phyloP scores from a whole-genome alignment of 2,888 invertebrate species.

The Melipona bicolor region DNA sequence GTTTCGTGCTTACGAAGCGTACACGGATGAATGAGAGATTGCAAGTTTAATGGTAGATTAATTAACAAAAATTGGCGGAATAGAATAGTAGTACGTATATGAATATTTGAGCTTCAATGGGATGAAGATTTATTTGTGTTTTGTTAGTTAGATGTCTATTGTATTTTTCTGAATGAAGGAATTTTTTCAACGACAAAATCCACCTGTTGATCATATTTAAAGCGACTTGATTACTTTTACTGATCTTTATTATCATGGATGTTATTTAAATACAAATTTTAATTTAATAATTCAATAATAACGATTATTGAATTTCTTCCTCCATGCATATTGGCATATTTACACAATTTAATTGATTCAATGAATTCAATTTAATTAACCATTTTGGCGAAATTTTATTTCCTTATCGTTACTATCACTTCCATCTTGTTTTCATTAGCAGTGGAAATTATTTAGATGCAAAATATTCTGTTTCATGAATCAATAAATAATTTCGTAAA shows the following conservation, averaged over 20 bases:
- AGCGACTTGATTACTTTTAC: too few relatives aligned
- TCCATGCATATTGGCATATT: too few relatives aligned
- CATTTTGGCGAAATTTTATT: too few relatives aligned
- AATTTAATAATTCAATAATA: too few relatives aligned
- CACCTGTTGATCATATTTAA: slow-evolving; percentile 1
- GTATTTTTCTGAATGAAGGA: not conserved
- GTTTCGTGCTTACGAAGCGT: not conserved
- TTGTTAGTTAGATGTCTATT: not conserved
- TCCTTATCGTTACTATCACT: too few relatives aligned
- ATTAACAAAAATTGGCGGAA: not conserved
- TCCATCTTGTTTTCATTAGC: too few relatives aligned
- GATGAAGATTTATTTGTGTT: not conserved
- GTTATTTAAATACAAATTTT: too few relatives aligned
- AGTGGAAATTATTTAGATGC: too few relatives aligned
- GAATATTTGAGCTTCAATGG: not conserved
- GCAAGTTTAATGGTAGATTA: not conserved
- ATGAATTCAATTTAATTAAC: too few relatives aligned
- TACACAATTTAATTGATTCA: too few relatives aligned
- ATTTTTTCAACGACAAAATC: not conserved
- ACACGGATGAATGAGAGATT: not conserved
- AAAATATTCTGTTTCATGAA: not conserved
- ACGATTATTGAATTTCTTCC: too few relatives aligned
- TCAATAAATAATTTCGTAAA: not conserved
- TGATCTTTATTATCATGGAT: not conserved
- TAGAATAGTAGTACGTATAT: too few relatives aligned